These are phyloP conservation scores for Platycercus adscitus DNA, from an alignment of 2,113 vertebrate genomes.

Conservation along the genomic window DNA sequence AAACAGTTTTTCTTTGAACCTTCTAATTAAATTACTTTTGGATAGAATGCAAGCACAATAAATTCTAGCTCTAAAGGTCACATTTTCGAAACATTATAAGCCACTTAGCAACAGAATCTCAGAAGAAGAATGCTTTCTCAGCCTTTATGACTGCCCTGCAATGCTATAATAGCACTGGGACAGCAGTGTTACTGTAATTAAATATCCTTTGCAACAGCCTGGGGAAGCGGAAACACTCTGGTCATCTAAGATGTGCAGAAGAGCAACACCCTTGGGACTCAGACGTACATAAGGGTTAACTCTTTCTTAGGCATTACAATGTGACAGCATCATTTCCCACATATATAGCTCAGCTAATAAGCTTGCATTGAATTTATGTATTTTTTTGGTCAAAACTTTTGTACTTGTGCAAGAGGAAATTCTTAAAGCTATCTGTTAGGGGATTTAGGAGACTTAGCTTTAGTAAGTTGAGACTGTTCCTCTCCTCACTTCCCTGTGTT, in stretches of 20 bases:
- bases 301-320: background rate
- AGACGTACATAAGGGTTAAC: background rate
- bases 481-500: background rate
- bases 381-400: background rate
- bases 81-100: conserved; percentile 49
- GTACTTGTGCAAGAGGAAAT: background rate
- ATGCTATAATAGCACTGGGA: conserved; percentile 14
- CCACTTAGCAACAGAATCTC: conserved; percentile 53
- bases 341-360: background rate
- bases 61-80: conserved; percentile 58
- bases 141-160: conserved; percentile 33
- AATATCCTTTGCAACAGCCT: background rate
- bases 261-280: background rate
- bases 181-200: conserved; percentile 40
- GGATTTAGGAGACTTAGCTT: background rate
- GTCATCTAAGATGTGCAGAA: background rate
- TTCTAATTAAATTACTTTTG: conserved; percentile 56
- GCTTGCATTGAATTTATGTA: background rate
- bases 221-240: background rate
- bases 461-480: background rate
- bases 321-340: background rate
- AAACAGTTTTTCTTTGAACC: conserved; percentile 35
- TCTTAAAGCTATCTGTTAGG: background rate
- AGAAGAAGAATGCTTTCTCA: conserved; percentile 54
- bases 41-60: conserved; percentile 43